Evolutionary conservation across 2,888 invertebrate genomes (phyloP).

Genomic region (Meliscaeva auricollis): DNA sequence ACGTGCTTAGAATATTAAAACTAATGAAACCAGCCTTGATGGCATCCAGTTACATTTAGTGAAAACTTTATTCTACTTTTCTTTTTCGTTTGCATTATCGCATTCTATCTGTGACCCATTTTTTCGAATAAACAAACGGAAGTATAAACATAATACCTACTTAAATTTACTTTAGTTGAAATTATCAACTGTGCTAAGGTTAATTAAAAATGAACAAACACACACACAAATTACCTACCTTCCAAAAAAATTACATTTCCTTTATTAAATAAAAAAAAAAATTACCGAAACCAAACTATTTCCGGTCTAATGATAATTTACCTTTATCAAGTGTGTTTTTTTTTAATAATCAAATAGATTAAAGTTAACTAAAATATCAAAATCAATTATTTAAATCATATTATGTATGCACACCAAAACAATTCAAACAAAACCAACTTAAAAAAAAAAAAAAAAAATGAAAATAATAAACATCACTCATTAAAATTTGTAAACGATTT

Average conservation of each 20-base stretch:
- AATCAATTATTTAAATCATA: background rate
- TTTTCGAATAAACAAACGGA: background rate
- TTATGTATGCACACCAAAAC: slow-evolving; percentile 44
- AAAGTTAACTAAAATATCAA: slow-evolving; percentile 36
- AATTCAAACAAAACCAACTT: slow-evolving; percentile 34
- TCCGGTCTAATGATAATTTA: background rate
- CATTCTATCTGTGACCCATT: background rate
- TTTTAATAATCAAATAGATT: background rate
- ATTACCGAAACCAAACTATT: background rate
- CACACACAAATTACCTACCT: background rate
- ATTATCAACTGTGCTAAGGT: background rate
- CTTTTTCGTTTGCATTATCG: background rate
- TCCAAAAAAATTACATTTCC: background rate
- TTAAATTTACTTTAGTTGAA: background rate
- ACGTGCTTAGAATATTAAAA: background rate
- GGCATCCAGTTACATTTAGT: background rate
- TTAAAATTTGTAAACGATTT: slow-evolving; percentile 18
- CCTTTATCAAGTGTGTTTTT: background rate
- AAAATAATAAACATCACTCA: slow-evolving; percentile 28
- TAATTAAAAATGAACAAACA: background rate
- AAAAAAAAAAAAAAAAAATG: slow-evolving; percentile 16
- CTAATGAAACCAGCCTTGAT: background rate
- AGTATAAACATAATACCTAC: background rate
- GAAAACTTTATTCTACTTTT: background rate
- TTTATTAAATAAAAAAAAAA: background rate